These are phyloP conservation scores for Pseudomugil tenellus DNA, from an alignment of 2,797 vertebrate genomes.

Conservation along the genomic window DNA sequence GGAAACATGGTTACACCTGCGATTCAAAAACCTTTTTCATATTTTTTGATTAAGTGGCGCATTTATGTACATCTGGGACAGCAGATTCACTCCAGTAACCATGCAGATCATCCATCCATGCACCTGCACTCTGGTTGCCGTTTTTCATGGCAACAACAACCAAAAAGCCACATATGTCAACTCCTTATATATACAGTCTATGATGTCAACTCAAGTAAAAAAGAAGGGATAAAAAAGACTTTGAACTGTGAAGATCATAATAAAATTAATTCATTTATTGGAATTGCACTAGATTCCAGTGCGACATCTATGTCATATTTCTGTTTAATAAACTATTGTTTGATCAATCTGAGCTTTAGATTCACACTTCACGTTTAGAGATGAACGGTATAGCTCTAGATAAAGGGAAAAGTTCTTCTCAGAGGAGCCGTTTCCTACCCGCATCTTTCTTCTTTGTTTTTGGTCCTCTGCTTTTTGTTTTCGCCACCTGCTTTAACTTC, in stretches of 20 bases:
- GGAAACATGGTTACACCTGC: not conserved
- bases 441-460: conserved; percentile 42
- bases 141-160: not conserved
- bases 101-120: conserved; percentile 8
- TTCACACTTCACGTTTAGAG: too few relatives aligned
- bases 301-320: not conserved
- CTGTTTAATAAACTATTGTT: not conserved
- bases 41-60: conserved; percentile 43
- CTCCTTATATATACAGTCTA: too few relatives aligned
- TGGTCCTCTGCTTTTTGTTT: conserved; percentile 32
- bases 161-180: not conserved
- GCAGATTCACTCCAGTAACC: conserved; percentile 48
- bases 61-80: conserved; percentile 49
- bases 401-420: too few relatives aligned
- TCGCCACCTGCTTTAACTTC: conserved; percentile 66
- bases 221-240: not conserved
- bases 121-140: conserved; percentile 42
- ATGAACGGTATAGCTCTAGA: too few relatives aligned
- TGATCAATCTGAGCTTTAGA: too few relatives aligned
- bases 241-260: too few relatives aligned
- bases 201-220: not conserved
- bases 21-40: not conserved
- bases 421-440: conserved; percentile 57
- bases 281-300: too few relatives aligned
- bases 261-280: too few relatives aligned